These are phyloP conservation scores for Oryzias melastigma DNA, from an alignment of 2,113 vertebrate genomes.

Conservation along the genomic window DNA sequence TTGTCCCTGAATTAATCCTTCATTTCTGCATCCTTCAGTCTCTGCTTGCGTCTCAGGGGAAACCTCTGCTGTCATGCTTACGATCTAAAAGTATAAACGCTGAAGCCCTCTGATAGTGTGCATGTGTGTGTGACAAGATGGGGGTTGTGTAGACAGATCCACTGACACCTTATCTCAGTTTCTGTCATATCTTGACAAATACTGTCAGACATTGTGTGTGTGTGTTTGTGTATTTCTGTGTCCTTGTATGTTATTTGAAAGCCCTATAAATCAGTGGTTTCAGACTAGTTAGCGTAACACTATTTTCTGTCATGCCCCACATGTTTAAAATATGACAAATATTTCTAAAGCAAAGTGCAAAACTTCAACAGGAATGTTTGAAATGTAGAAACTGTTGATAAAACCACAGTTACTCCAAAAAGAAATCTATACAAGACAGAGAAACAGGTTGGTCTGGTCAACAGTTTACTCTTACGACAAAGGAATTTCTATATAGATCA, in stretches of 20 bases:
- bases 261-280: neutral
- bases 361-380: too few relatives aligned
- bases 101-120: constrained; percentile 34
- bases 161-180: constrained; percentile 46
- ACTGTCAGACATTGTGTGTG: constrained; percentile 21
- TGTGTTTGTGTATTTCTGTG: constrained; percentile 7
- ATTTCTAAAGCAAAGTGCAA: too few relatives aligned
- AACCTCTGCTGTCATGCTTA: constrained; percentile 28
- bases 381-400: too few relatives aligned
- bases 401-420: too few relatives aligned
- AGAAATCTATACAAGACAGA: too few relatives aligned
- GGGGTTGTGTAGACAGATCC: constrained; percentile 39
- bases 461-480: too few relatives aligned
- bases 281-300: neutral
- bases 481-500: too few relatives aligned
- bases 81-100: constrained; percentile 44
- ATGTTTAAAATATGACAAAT: too few relatives aligned
- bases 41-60: constrained; percentile 24
- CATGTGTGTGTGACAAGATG: constrained; percentile 25
- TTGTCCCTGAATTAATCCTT: neutral
- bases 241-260: neutral
- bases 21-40: neutral
- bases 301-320: neutral
- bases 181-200: constrained; percentile 48
- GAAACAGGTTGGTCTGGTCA: too few relatives aligned